phyloP scores from a whole-genome alignment of 2,113 vertebrate genomes.

The Chascanopsetta lugubris region DNA sequence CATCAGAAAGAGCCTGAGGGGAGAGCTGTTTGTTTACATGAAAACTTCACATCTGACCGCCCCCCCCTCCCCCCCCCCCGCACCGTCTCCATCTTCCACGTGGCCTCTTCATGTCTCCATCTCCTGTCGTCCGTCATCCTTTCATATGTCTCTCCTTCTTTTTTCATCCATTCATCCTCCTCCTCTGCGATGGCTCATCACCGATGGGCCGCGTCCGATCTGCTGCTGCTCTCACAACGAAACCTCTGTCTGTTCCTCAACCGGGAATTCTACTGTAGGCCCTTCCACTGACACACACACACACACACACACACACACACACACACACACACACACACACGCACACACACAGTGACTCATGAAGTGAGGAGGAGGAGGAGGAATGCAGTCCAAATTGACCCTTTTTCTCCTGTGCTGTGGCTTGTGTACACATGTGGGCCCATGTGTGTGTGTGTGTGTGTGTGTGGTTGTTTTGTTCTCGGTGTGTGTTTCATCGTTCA shows the following conservation, averaged over 20 bases:
- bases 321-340: slow-evolving; percentile 32
- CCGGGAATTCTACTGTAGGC: slow-evolving; percentile 13
- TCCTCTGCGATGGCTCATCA: not conserved
- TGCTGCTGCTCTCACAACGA: slow-evolving; percentile 13
- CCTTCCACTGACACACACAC: slow-evolving; percentile 39
- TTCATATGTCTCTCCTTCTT: not conserved
- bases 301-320: slow-evolving; percentile 21
- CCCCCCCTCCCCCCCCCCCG: slow-evolving; percentile 3
- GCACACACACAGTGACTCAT: slow-evolving; percentile 43
- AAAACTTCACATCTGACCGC: slow-evolving; percentile 32
- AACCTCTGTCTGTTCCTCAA: slow-evolving; percentile 34
- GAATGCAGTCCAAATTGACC: slow-evolving; percentile 52
- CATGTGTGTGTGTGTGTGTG: slow-evolving; percentile 11
- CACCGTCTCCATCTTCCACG: not conserved
- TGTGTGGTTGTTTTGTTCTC: slow-evolving; percentile 47
- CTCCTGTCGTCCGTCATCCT: not conserved
- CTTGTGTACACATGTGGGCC: slow-evolving; percentile 30
- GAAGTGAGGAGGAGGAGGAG: slow-evolving; percentile 20
- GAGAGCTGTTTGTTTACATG: slow-evolving; percentile 50
- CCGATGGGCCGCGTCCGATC: not conserved
- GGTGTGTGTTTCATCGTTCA: slow-evolving; percentile 54
- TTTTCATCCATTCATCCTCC: not conserved
- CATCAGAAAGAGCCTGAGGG: slow-evolving; percentile 39
- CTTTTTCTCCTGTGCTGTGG: slow-evolving; percentile 35
- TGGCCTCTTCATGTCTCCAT: not conserved